Percentiles rank a stretch among this genome's conserved stretches.
These are phyloP conservation scores for Parascotia fuliginaria DNA, from an alignment of 2,888 invertebrate genomes.

Conservation along the genomic window DNA sequence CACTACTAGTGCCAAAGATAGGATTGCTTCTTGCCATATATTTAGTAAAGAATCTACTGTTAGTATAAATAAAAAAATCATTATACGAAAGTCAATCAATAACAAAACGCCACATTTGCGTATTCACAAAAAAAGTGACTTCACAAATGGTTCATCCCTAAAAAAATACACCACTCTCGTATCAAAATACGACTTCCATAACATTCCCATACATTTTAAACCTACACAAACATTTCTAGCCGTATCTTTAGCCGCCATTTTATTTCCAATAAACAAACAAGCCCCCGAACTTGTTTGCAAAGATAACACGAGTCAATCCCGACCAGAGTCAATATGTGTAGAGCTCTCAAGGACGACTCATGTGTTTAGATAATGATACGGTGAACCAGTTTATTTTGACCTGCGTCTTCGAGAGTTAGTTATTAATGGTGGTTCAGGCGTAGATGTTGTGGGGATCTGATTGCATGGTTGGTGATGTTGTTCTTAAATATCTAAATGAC, in stretches of 20 bases:
- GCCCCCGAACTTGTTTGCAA: conserved; percentile 69
- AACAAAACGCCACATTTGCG: not conserved
- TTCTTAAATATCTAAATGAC: conserved; percentile 17
- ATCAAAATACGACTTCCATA: conserved; percentile 26
- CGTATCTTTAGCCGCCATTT: conserved; percentile 39
- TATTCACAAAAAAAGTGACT: conserved; percentile 18
- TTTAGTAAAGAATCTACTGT: too few relatives aligned
- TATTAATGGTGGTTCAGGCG: not conserved
- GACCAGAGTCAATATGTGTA: conserved; percentile 78
- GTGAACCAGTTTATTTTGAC: conserved; percentile 18
- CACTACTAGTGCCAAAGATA: too few relatives aligned
- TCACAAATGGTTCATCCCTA: conserved; percentile 7
- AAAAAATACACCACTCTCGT: conserved; percentile 8
- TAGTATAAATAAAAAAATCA: too few relatives aligned
- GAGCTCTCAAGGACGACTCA: conserved; percentile 64
- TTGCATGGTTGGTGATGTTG: conserved; percentile 4
- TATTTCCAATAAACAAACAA: conserved; percentile 46
- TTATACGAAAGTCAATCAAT: too few relatives aligned
- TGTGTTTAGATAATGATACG: conserved; percentile 49
- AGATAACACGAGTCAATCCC: conserved; percentile 76
- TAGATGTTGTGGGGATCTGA: not conserved
- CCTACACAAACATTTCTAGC: conserved; percentile 41
- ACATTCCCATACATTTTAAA: conserved; percentile 20
- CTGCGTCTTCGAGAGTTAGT: not conserved
- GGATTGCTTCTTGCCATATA: too few relatives aligned